A percentile compares a stretch with the other conserved stretches of the same genome.
These are phyloP conservation scores for Ostrea denselamellosa DNA, from an alignment of 1,140 invertebrate species.

Conservation along the genomic window DNA sequence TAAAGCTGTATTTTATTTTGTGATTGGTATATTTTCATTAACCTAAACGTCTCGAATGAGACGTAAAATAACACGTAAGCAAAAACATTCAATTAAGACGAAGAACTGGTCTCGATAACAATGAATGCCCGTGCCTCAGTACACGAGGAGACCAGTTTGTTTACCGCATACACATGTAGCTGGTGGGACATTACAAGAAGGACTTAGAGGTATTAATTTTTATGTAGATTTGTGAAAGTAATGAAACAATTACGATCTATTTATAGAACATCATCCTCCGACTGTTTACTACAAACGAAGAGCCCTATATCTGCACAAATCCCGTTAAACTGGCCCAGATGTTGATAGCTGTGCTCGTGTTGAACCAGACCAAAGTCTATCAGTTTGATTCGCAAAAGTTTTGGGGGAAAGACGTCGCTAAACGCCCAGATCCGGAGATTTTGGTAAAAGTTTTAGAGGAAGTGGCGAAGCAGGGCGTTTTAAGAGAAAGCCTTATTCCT, in stretches of 20 bases:
- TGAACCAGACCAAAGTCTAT: slow-evolving; percentile 13
- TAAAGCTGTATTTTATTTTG: too few species aligned
- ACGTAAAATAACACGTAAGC: too few species aligned
- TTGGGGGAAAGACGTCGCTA: background rate
- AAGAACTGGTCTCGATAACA: too few species aligned
- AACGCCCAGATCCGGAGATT: background rate
- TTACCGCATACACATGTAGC: background rate
- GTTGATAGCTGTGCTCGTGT: background rate
- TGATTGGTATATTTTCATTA: too few species aligned
- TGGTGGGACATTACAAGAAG: background rate
- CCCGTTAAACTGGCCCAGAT: background rate
- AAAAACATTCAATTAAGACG: too few species aligned
- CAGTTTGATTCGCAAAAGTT: slow-evolving; percentile 5
- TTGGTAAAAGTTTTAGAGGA: background rate
- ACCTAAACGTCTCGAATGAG: too few species aligned
- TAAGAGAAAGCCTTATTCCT: background rate
- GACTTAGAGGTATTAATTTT: background rate
- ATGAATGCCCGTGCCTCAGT: too few species aligned
- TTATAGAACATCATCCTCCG: background rate
- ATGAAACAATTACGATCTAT: background rate
- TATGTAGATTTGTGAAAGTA: background rate
- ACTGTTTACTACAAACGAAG: background rate
- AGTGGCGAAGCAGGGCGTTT: background rate
- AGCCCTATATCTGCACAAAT: background rate
- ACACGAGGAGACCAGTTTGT: too few species aligned